Evolutionary conservation across 2,113 vertebrate species (phyloP), one percentile per base, ranked within the genome.

Genomic region (Hiodon tergisus): DNA sequence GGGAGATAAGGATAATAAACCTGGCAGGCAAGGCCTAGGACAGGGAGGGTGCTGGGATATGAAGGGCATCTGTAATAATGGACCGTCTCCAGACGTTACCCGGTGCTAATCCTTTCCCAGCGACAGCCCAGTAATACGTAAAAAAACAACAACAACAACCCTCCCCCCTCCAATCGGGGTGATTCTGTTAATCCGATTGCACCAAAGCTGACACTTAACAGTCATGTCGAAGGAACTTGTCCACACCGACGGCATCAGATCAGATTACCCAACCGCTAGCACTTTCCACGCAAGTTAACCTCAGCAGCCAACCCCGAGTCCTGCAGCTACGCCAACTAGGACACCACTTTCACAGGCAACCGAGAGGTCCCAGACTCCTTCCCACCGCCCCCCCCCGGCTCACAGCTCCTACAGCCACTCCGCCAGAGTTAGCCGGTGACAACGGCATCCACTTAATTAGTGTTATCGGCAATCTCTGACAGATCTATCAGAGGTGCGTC

Each of bases 191-290:
- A 68, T 67, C 62, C 62, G 14, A 54, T 54, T 31, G 4, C 53
- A 54, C 52, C 31, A n/a, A 14, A 47, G 50, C 55, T 59, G 57
- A 67, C 54, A 67, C 11, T 17, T 46, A 62, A 67, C 16, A 65
- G 53, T 53, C n/a, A 52, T 6, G 72, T 47, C 46, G 9, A 48
- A 8, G 13, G 46, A 62, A 50, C 72, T 59, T 54, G n/a, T 8
- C 65, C 53, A 10, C 53, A 57, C 13, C 53, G 58, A 11, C 14
- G 54, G 17, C 73, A 11, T 74, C 51, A 54, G 65, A 74, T 74
- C 65, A 50, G 46, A 74, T 74, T 67, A 74, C 53, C 73, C 53
- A 51, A 14, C 54, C 6, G 54, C 54, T 13, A 55, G 17, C n/a
- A 54, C 63, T 9, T 58, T 50, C 53, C 14, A 11, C 51, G 10